Evolutionary conservation across 2,113 vertebrate species (phyloP).

Genomic region (Hiodon alosoides): DNA sequence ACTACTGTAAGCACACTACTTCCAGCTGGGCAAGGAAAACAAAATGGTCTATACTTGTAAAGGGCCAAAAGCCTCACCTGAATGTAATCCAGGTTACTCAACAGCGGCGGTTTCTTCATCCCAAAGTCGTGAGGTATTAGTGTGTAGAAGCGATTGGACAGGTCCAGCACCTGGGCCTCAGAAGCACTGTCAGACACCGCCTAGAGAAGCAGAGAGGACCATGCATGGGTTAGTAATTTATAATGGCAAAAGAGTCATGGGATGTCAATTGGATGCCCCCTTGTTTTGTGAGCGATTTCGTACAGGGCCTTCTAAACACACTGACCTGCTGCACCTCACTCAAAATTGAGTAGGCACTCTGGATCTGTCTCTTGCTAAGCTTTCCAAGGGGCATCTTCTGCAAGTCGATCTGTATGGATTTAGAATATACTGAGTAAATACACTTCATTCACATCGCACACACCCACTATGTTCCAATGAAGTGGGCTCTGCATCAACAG

Average conservation of each 20-base stretch:
- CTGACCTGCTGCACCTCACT: slow-evolving; percentile 92
- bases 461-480: not conserved
- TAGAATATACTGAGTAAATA: not conserved
- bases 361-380: slow-evolving; percentile 94
- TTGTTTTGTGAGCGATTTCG: too few species aligned
- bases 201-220: slow-evolving; percentile 45
- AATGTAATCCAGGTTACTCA: slow-evolving; percentile 84
- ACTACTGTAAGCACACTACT: too few species aligned
- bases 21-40: too few species aligned
- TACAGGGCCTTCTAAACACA: not conserved
- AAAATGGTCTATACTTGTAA: too few species aligned
- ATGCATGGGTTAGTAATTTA: not conserved
- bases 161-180: slow-evolving; percentile 84
- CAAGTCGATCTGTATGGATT: slow-evolving; percentile 81
- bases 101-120: slow-evolving; percentile 95
- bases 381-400: slow-evolving; percentile 98
- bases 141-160: slow-evolving; percentile 97
- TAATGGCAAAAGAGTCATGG: not conserved
- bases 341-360: slow-evolving; percentile 91
- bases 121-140: slow-evolving; percentile 97
- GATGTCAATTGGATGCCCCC: not conserved
- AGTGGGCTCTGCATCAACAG: not conserved
- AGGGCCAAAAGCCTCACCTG: slow-evolving; percentile 62
- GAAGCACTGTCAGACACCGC: slow-evolving; percentile 73
- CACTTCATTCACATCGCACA: slow-evolving; percentile 2